Evolutionary conservation across 2,888 invertebrate genomes (phyloP).

Genomic region (Pyrgus malvae): DNA sequence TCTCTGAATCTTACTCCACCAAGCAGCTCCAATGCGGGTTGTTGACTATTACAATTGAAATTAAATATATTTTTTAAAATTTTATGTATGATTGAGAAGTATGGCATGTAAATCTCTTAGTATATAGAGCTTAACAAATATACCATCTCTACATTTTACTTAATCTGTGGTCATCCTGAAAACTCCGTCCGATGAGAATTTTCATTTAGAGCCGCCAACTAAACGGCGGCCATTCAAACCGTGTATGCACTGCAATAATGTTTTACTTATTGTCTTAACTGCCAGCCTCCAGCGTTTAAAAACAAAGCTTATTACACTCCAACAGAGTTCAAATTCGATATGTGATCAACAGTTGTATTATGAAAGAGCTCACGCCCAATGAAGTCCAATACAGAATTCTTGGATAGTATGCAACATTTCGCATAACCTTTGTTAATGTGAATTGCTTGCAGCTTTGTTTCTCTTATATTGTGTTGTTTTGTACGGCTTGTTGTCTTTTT

Average conservation of each 20-base stretch:
- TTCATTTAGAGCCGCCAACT: slow-evolving; percentile 35
- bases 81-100: too few relatives aligned
- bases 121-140: too few relatives aligned
- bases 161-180: neutral
- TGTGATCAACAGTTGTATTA: neutral
- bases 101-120: too few relatives aligned
- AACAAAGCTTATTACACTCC: neutral
- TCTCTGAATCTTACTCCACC: too few relatives aligned
- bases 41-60: too few relatives aligned
- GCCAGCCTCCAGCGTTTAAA: neutral
- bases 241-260: slow-evolving; percentile 28
- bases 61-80: too few relatives aligned
- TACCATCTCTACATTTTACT: neutral
- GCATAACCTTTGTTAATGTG: slow-evolving; percentile 34
- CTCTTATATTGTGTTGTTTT: slow-evolving; percentile 7
- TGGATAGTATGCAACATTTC: slow-evolving; percentile 37
- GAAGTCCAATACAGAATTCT: slow-evolving; percentile 26
- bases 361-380: slow-evolving; percentile 9
- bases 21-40: too few relatives aligned
- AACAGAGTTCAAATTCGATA: neutral
- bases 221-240: slow-evolving; percentile 30
- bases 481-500: neutral
- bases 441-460: slow-evolving; percentile 24
- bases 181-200: slow-evolving; percentile 25
- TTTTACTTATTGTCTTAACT: slow-evolving; percentile 5